Evolutionary conservation across 2,113 vertebrate species (phyloP).

Genomic region (Odontesthes bonariensis): DNA sequence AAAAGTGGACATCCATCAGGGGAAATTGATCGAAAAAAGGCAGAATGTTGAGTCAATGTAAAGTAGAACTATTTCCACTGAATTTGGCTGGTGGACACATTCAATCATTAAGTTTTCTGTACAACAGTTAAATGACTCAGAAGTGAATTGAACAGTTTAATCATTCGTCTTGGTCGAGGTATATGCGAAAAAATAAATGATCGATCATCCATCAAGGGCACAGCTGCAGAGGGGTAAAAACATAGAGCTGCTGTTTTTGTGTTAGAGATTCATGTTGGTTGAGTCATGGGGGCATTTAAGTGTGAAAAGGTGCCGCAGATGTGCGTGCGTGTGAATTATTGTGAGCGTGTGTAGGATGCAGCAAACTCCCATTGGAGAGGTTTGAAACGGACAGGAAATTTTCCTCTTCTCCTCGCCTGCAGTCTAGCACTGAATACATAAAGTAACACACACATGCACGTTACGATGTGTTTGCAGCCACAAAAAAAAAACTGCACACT

Average conservation of each 20-base stretch:
- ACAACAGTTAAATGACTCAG: neutral
- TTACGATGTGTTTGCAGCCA: neutral
- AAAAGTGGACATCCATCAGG: neutral
- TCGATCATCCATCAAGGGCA: neutral
- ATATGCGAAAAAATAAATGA: neutral
- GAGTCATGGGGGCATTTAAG: slow-evolving; percentile 20
- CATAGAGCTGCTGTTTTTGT: neutral
- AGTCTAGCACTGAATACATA: slow-evolving; percentile 9
- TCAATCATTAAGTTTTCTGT: neutral
- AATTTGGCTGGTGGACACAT: neutral
- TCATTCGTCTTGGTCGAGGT: neutral
- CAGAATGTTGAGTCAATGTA: neutral
- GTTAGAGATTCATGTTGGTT: neutral
- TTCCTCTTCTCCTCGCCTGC: slow-evolving; percentile 14
- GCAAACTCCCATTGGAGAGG: slow-evolving; percentile 15
- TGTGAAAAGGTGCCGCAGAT: slow-evolving; percentile 24
- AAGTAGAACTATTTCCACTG: neutral
- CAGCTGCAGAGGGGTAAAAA: neutral
- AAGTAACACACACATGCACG: slow-evolving; percentile 1
- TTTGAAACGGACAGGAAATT: slow-evolving; percentile 12
- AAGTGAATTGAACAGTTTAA: slow-evolving; percentile 3
- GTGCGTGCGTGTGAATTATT: slow-evolving; percentile 26
- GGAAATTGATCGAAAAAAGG: neutral
- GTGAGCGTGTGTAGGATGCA: slow-evolving; percentile 30
- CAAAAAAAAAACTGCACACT: neutral